A percentile compares a stretch with the other conserved stretches of the same genome.
Conservation (phyloP, 1,140 invertebrate genomes). For the Micrasema longulum region DNA sequence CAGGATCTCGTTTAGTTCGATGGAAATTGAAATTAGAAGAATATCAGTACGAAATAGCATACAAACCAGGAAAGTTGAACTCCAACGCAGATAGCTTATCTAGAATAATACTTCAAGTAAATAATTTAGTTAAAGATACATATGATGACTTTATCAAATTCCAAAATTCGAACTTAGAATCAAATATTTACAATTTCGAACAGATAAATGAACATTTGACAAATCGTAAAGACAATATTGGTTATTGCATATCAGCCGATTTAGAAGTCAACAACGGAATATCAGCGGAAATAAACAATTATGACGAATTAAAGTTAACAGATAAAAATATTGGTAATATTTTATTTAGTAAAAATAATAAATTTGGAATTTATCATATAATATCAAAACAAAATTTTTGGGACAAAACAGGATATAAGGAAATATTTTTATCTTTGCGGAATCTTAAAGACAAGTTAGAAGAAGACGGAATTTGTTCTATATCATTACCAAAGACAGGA, state of each 20-base stretch:
- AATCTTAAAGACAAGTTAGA: slow-evolving; percentile 43
- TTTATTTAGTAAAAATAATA: background rate
- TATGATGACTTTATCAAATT: slow-evolving; percentile 31
- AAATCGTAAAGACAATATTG: slow-evolving; percentile 26
- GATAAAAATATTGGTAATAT: background rate
- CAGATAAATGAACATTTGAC: slow-evolving; percentile 26
- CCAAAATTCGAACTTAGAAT: slow-evolving; percentile 1
- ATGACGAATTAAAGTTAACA: background rate
- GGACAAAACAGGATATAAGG: slow-evolving; percentile 42
- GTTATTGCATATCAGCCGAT: slow-evolving; percentile 20
- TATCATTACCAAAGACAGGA: slow-evolving; percentile 30
- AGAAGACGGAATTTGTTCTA: slow-evolving; percentile 38
- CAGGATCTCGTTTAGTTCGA: too few relatives aligned
- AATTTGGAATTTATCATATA: background rate
- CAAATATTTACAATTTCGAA: slow-evolving; percentile 27
- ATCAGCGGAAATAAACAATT: background rate
- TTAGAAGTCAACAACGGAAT: background rate
- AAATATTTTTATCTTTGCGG: slow-evolving; percentile 43
- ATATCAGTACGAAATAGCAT: too few relatives aligned
- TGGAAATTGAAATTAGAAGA: too few relatives aligned
- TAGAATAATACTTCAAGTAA: slow-evolving; percentile 48
- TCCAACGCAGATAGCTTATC: too few relatives aligned
- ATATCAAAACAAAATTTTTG: background rate
- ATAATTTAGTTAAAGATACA: background rate
- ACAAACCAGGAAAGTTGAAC: too few relatives aligned